phyloP scores from a whole-genome alignment of 2,888 invertebrate species.

The Yponomeuta evonymella region DNA sequence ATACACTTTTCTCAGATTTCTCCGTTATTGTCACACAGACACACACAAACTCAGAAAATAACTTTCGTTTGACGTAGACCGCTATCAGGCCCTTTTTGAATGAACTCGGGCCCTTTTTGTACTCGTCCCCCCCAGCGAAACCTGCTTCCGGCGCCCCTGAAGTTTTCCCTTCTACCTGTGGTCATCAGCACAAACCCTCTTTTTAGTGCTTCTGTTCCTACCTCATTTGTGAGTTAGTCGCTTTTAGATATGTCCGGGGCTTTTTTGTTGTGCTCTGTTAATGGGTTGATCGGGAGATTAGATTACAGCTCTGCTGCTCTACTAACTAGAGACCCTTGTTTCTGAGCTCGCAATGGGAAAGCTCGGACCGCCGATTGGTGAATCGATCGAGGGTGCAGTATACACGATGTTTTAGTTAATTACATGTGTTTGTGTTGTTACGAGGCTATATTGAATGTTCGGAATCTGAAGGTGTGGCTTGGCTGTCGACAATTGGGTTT shows the following conservation, averaged over 20 bases:
- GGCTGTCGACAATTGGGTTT: not conserved
- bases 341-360: not conserved
- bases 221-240: constrained; percentile 8
- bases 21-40: too few relatives aligned
- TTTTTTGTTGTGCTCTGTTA: constrained; percentile 61
- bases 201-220: not conserved
- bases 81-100: too few relatives aligned
- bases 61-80: too few relatives aligned
- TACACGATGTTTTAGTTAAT: constrained; percentile 69
- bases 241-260: constrained; percentile 41
- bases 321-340: not conserved
- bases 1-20: too few relatives aligned
- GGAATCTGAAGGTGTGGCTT: constrained; percentile 13
- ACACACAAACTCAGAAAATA: too few relatives aligned
- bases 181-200: too few relatives aligned
- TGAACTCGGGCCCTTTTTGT: too few relatives aligned
- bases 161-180: too few relatives aligned
- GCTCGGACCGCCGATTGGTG: not conserved
- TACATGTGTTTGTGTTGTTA: constrained; percentile 46
- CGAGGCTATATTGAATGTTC: constrained; percentile 8
- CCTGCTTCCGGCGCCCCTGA: too few relatives aligned
- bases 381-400: not conserved
- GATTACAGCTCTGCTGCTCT: constrained; percentile 38
- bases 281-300: constrained; percentile 66
- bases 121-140: too few relatives aligned